Conservation (phyloP, 2,797 vertebrate species). For the Decapterus maruadsi region DNA sequence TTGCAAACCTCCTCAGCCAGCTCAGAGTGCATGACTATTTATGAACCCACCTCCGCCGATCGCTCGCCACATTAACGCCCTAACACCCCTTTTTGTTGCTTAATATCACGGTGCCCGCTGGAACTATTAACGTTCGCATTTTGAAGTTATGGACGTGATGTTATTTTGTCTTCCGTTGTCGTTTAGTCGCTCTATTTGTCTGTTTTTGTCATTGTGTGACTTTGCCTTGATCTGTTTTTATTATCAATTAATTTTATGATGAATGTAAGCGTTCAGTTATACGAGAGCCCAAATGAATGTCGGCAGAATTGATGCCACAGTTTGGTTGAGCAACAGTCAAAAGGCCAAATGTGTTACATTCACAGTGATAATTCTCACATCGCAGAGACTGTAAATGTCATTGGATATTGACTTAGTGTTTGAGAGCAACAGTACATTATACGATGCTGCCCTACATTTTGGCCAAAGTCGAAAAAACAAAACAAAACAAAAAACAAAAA, state of each 20-base stretch:
- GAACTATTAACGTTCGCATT: constrained; percentile 31
- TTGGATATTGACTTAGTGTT: constrained; percentile 18
- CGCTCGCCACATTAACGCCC: constrained; percentile 39
- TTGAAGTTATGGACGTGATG: constrained; percentile 26
- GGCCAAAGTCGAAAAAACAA: background rate
- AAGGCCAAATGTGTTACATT: background rate
- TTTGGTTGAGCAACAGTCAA: constrained; percentile 1
- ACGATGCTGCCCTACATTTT: background rate
- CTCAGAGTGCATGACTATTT: constrained; percentile 57
- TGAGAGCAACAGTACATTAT: background rate
- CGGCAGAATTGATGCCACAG: background rate
- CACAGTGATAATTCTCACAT: background rate
- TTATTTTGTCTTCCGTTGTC: constrained; percentile 21
- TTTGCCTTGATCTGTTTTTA: constrained; percentile 33
- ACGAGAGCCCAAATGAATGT: background rate
- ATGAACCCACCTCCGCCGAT: constrained; percentile 59
- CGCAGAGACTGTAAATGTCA: constrained; percentile 1
- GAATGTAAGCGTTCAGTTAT: constrained; percentile 9
- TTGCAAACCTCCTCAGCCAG: constrained; percentile 62
- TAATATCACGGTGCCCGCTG: constrained; percentile 39
- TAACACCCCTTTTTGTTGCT: constrained; percentile 36
- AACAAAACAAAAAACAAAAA: background rate
- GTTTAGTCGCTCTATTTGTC: constrained; percentile 20
- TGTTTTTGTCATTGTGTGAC: constrained; percentile 25
- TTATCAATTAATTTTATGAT: constrained; percentile 21